Conservation (phyloP, 2,888 invertebrate species). For the Fragum whitleyi region DNA sequence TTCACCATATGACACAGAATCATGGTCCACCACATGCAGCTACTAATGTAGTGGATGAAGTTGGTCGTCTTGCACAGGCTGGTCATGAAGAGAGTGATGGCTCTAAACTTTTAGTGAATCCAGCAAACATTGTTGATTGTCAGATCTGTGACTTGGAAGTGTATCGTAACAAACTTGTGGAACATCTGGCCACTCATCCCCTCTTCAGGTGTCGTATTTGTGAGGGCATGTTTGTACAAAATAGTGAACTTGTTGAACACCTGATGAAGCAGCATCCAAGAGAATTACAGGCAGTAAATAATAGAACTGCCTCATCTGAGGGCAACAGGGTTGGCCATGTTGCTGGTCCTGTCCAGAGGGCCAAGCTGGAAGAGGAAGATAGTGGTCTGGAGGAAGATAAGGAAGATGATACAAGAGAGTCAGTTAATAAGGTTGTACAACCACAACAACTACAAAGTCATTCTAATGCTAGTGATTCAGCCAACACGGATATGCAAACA, state of each 20-base stretch:
- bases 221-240: constrained; percentile 55
- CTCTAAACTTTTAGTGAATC: constrained; percentile 14
- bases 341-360: background rate
- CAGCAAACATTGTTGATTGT: constrained; percentile 48
- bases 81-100: background rate
- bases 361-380: constrained; percentile 26
- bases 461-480: background rate
- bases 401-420: constrained; percentile 36
- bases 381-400: constrained; percentile 38
- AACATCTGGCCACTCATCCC: constrained; percentile 52
- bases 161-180: constrained; percentile 40
- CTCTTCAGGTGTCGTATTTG: constrained; percentile 55
- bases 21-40: constrained; percentile 24
- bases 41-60: background rate
- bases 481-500: background rate
- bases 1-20: constrained; percentile 46
- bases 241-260: constrained; percentile 58
- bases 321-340: background rate
- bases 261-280: constrained; percentile 52
- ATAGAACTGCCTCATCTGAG: constrained; percentile 9
- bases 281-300: constrained; percentile 31
- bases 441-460: background rate
- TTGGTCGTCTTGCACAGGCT: background rate
- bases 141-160: constrained; percentile 60
- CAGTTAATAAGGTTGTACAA: background rate